These are phyloP conservation scores for Phyllostomus discolor DNA, from an alignment of 2,113 vertebrate species.

Conservation along the genomic window DNA sequence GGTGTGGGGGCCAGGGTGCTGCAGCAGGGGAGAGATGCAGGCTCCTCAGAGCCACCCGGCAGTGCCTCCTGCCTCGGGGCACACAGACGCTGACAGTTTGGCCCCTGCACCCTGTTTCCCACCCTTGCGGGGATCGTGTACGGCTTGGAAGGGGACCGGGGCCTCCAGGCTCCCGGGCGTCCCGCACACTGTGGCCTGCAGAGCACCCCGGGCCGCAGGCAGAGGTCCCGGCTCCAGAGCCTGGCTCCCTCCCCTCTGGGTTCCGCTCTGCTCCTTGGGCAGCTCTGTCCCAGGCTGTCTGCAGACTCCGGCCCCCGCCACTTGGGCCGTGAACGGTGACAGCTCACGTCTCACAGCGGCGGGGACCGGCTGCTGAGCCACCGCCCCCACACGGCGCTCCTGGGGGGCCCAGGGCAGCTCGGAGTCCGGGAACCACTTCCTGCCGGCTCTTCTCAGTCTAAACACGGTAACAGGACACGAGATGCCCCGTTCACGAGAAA, in stretches of 20 bases:
- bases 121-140: not conserved
- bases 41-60: not conserved
- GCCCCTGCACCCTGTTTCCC: too few relatives aligned
- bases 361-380: slow-evolving; percentile 49
- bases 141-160: not conserved
- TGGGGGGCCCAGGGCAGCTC: slow-evolving; percentile 19
- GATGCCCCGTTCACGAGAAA: not conserved
- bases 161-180: not conserved
- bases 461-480: not conserved
- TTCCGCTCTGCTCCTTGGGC: not conserved
- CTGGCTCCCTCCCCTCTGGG: not conserved
- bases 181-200: not conserved
- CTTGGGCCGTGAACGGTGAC: slow-evolving; percentile 31
- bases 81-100: not conserved
- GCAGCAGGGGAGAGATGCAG: not conserved
- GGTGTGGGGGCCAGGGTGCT: not conserved
- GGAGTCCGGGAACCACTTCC: slow-evolving; percentile 31
- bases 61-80: not conserved
- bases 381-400: slow-evolving; percentile 35
- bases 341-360: not conserved
- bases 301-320: not conserved
- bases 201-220: not conserved
- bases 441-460: slow-evolving; percentile 18
- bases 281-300: not conserved
- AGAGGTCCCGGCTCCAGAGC: not conserved